Conservation (phyloP, 2,113 vertebrate species). For the Gadus chalcogrammus region DNA sequence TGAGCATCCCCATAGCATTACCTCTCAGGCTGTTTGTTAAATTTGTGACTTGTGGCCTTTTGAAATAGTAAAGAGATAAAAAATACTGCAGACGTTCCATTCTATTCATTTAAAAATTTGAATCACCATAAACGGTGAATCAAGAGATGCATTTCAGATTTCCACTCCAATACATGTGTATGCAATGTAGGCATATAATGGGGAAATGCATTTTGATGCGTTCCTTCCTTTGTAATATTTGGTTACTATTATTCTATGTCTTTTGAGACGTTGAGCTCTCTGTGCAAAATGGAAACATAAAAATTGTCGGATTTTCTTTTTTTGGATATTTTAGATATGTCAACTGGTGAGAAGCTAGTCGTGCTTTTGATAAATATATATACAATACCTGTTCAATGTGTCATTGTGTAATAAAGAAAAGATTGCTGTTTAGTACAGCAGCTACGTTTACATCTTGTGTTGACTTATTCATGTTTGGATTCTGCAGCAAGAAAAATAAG, state of each 20-base stretch:
- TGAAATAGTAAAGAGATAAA: constrained; percentile 17
- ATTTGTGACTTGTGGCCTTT: constrained; percentile 56
- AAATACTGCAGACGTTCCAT: constrained; percentile 19
- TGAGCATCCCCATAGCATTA: background rate
- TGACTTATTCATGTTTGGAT: constrained; percentile 10
- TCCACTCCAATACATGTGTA: constrained; percentile 63
- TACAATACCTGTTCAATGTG: constrained; percentile 60
- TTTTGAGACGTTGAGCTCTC: constrained; percentile 53
- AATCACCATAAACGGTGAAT: constrained; percentile 32
- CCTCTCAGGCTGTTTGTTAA: constrained; percentile 34
- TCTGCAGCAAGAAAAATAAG: too few relatives aligned
- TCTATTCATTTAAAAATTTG: background rate
- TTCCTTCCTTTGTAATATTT: constrained; percentile 51
- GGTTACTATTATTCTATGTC: constrained; percentile 59
- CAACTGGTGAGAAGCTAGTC: constrained; percentile 32
- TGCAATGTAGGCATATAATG: constrained; percentile 64
- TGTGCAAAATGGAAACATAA: constrained; percentile 47
- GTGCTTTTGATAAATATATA: constrained; percentile 57
- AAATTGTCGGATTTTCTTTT: constrained; percentile 32
- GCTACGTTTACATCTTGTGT: constrained; percentile 18
- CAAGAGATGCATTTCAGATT: constrained; percentile 38
- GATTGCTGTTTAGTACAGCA: constrained; percentile 64
- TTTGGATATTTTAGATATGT: constrained; percentile 61
- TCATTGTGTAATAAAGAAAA: constrained; percentile 72
- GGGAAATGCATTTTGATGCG: constrained; percentile 47